These are phyloP conservation scores for Irena cyanogastra DNA, from an alignment of 2,113 vertebrate genomes.

Conservation along the genomic window DNA sequence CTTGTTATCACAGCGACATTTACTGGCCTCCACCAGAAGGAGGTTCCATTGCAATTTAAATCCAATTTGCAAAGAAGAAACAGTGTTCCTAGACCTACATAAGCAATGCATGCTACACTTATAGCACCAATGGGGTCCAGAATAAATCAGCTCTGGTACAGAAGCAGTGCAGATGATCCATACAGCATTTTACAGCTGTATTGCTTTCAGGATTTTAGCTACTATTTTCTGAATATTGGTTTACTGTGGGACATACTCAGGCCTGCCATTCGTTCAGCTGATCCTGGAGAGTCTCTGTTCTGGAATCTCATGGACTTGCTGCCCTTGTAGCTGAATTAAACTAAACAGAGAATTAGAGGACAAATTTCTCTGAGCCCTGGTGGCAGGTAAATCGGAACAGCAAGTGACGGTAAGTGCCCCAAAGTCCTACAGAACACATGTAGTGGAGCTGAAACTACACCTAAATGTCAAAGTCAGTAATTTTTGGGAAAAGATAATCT, in stretches of 20 bases:
- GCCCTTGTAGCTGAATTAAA: background rate
- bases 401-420: background rate
- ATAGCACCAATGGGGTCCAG: background rate
- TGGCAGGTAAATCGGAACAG: background rate
- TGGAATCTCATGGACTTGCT: background rate
- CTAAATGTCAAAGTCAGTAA: background rate
- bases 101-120: background rate
- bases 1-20: background rate
- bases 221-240: background rate
- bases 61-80: background rate
- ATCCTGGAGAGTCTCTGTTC: background rate
- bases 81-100: background rate
- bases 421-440: background rate
- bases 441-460: background rate
- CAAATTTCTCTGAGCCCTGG: background rate
- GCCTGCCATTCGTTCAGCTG: background rate
- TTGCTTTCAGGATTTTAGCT: background rate
- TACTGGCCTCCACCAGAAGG: background rate
- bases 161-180: background rate
- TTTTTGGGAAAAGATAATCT: background rate
- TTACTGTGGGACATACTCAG: background rate
- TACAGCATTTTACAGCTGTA: background rate
- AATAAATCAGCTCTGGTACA: background rate
- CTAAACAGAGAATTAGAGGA: background rate
- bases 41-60: background rate